Base-by-base conservation (phyloP, 1,140 invertebrate genomes). In the Drosophila sturtevanti region DNA sequence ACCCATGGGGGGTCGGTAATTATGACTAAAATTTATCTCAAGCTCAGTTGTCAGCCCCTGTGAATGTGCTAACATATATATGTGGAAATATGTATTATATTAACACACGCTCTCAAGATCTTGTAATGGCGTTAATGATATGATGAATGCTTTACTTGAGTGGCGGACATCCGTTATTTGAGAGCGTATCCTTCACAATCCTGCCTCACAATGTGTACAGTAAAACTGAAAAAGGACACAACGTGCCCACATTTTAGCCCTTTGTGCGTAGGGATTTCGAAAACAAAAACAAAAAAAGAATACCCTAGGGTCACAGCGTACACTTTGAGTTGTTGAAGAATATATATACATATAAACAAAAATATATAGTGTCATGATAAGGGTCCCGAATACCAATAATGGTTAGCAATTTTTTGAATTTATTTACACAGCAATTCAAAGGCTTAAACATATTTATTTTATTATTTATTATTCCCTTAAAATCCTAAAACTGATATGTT, bases 51-150 rank as follows among this genome's bases (percentile, higher is more conserved):
- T 38, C 71, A 34, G 18, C 27, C 27, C 54, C 16, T n/a, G 14
- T n/a, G 48, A 34, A 12, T 24, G 65, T 21, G n/a, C n/a, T n/a
- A n/a, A n/a, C n/a, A n/a, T n/a, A n/a, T n/a, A n/a, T n/a, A 61
- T 56, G 58, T 74, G 55, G 18, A 67, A 74, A 74, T 61, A 21
- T 66, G 34, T 18, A 71, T 31, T 16, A 35, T 12, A 75, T 75
- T 68, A 59, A 68, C 67, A 72, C 56, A 16, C 1, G 12, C 11
- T 18, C 55, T 60, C 67, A 64, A 63, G 77, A 77, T 72, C 27
- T 66, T 75, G 67, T 77, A 77, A 77, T 78, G 75, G 67, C 62
- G 58, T 66, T 78, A 74, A 78, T 77, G 75, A 78, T 68, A 78
- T 78, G 75, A 77, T 77, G 68, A 78, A 78, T 78, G 75, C 62